Base-by-base conservation (phyloP, 1,140 invertebrate species). In the Drepana arcuata region DNA sequence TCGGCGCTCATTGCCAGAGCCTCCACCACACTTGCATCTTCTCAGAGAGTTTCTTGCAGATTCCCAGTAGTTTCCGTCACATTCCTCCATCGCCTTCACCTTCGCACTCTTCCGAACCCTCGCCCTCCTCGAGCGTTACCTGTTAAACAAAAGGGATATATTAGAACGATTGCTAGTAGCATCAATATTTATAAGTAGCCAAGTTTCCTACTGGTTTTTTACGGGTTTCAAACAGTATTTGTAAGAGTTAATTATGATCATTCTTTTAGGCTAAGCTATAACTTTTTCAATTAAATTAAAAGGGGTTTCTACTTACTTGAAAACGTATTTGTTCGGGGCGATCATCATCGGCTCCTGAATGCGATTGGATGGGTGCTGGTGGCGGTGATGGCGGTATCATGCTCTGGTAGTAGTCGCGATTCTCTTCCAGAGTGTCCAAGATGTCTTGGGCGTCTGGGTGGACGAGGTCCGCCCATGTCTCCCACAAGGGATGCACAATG, bases 391-490 rank as follows among this genome's bases (percentile, higher is more conserved):
- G 91, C 9, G 91, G 91, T 62, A 92, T 92, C 88, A 91, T 92
- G 43, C 92, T 93, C 74, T 95, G 93, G 78, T 98, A 99, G 92
- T 96, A 99, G 82, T 99, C 96, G 31, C 98, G 88, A 81, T 99
- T 99, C 78, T 99, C 95, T 85, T 99, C 97, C 38, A 99, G 85
- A 2, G 94, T 97, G 79, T 99, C 97, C 28, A 99, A 85, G 51
- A 99, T 99, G 32, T 97, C 94, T 82, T 99, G 96, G 6, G 97
- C 97, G 73, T 99, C 97, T 0, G 98, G 98, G 84, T 99, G 95
- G 1, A 99, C 98, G 16, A 99, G 85, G 77, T 99, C 98, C 7
- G 96, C 97, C 98, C 98, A 99, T 2, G 97, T 99, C 79, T 99
- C 98, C 95, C 96, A 99, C 11, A 99, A 83, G 4, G 98, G 98